phyloP scores from a whole-genome alignment of 1,140 invertebrate genomes.

The Mesaphorura yosii region DNA sequence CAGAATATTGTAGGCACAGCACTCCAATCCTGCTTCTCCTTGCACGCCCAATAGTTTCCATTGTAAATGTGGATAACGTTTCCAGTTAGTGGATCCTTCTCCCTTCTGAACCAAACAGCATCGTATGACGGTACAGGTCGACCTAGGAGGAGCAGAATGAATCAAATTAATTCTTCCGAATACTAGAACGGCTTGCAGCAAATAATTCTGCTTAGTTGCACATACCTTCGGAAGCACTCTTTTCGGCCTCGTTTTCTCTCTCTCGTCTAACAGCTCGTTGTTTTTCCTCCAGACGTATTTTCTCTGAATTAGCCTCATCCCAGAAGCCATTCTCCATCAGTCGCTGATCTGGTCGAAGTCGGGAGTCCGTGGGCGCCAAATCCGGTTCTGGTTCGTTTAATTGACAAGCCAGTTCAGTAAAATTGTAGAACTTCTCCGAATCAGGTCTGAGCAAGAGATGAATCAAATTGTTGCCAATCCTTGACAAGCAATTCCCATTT shows the following conservation, averaged over 20 bases:
- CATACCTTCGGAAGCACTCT: conserved; percentile 56
- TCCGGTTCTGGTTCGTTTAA: conserved; percentile 87
- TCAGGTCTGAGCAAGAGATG: conserved; percentile 45
- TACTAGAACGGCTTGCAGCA: too few relatives aligned
- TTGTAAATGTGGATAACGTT: conserved; percentile 73
- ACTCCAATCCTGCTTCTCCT: conserved; percentile 76
- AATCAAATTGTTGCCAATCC: neutral
- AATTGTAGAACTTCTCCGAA: conserved; percentile 76
- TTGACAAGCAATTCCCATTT: neutral
- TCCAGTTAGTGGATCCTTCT: conserved; percentile 64
- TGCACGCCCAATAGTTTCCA: conserved; percentile 86
- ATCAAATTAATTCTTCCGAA: conserved; percentile 29
- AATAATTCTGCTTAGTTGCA: neutral
- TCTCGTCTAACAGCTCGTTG: conserved; percentile 61
- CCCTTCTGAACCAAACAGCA: conserved; percentile 83
- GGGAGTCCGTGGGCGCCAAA: conserved; percentile 88
- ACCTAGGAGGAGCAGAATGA: too few relatives aligned
- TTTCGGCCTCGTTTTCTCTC: conserved; percentile 67
- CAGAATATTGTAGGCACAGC: conserved; percentile 88
- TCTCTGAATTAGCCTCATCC: conserved; percentile 91
- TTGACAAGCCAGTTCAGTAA: conserved; percentile 87
- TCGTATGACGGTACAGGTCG: conserved; percentile 60
- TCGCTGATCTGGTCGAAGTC: conserved; percentile 87
- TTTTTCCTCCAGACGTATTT: conserved; percentile 87
- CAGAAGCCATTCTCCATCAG: conserved; percentile 93